These are phyloP conservation scores for Drosophila orena DNA, from an alignment of 1,140 invertebrate genomes.

Conservation along the genomic window DNA sequence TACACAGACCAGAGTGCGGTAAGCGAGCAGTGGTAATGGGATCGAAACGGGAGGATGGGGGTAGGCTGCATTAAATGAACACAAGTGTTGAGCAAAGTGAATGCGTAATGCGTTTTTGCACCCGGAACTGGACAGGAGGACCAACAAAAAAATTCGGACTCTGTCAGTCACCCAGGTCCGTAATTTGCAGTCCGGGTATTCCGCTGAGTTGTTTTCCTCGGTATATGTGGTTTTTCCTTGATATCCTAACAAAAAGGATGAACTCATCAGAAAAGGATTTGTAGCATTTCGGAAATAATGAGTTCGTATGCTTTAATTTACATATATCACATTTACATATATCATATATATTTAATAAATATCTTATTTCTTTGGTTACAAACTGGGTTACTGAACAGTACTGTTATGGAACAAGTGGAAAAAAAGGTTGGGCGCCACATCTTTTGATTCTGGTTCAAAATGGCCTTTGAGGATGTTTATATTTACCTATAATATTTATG, in stretches of 20 bases:
- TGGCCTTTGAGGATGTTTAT: too few relatives aligned
- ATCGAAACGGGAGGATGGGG: slow-evolving; percentile 15
- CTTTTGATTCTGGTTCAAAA: too few relatives aligned
- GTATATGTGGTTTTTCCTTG: slow-evolving; percentile 1
- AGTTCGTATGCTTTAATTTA: too few relatives aligned
- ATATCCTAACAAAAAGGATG: slow-evolving; percentile 11
- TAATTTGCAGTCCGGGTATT: slow-evolving; percentile 5
- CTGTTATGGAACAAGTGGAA: too few relatives aligned
- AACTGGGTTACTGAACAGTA: too few relatives aligned
- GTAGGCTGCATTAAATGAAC: slow-evolving; percentile 64
- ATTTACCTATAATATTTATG: too few relatives aligned
- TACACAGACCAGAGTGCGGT: slow-evolving; percentile 30
- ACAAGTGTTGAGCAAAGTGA: slow-evolving; percentile 77
- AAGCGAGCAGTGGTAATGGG: not conserved
- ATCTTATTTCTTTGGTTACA: too few relatives aligned
- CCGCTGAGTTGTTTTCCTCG: slow-evolving; percentile 6
- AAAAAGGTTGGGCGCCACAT: too few relatives aligned
- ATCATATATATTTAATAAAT: too few relatives aligned
- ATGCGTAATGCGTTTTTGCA: slow-evolving; percentile 67
- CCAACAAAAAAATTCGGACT: slow-evolving; percentile 12
- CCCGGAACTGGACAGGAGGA: slow-evolving; percentile 13
- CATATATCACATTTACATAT: too few relatives aligned
- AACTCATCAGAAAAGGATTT: not conserved
- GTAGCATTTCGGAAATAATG: not conserved
- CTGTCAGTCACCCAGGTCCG: slow-evolving; percentile 35